Base-by-base conservation (phyloP, 2,797 vertebrate species). In the Hippopotamyrus pictus region DNA sequence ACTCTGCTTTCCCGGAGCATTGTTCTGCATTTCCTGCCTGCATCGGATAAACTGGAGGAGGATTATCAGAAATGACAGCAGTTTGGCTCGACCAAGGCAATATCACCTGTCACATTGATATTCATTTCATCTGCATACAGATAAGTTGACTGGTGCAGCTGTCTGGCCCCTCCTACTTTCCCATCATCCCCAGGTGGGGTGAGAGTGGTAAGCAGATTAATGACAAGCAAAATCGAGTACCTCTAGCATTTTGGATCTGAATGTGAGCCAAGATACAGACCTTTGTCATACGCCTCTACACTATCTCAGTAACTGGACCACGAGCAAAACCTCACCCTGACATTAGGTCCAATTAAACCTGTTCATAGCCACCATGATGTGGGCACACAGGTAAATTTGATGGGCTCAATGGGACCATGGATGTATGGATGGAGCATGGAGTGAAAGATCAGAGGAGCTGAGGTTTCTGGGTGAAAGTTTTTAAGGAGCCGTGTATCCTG, bases 51-150 rank as follows among this genome's bases (percentile, higher is more conserved):
- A 37, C 91, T 90, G 90, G 37, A 92, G 90, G 11, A 33, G n/a
- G 6, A 59, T 88, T 89, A 79, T 83, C 90, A 37, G 50, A 50
- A 90, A 89, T 82, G 92, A 90, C 89, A 90, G 90, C 88, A 87
- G 93, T 95, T 94, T 94, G 93, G 89, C 90, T 46, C 90, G 93
- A 92, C 91, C 89, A 89, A 87, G 90, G 57, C 51, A 90, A 89
- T 92, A 89, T 79, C 6, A 90, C 91, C 92, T 93, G 89, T 91
- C 90, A 41, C 94, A 93, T 95, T 94, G 93, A 94, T 95, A 95
- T 96, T 95, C 93, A 95, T 95, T 93, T 92, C 91, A 95, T 95
- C 94, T 94, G 93, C 95, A 95, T 94, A 92, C 92, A 94, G 93
- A 96, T 94, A 93, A 94, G 91, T 91, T 89, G 86, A 88, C 93